Conservation (phyloP, 2,113 vertebrate genomes). For the Callospermophilus lateralis region DNA sequence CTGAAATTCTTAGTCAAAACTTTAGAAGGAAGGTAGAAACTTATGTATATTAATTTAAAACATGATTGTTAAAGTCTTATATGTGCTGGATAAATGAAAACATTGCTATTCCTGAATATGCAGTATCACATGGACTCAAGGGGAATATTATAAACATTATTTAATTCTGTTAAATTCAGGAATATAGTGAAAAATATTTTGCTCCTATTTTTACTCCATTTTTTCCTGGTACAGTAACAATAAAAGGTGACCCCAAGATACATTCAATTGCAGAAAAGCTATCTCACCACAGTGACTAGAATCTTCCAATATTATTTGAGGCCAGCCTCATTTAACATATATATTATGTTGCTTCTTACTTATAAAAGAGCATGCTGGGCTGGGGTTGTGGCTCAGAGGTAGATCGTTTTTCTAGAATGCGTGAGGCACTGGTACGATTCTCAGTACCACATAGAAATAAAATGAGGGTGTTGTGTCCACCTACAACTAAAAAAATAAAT, state of each 20-base stretch:
- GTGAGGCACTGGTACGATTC: too few relatives aligned
- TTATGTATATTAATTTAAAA: not conserved
- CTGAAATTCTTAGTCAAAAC: not conserved
- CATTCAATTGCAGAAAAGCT: not conserved
- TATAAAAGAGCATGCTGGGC: not conserved
- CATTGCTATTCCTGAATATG: not conserved
- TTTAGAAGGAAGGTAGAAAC: not conserved
- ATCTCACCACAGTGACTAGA: not conserved
- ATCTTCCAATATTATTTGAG: not conserved
- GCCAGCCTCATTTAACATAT: not conserved
- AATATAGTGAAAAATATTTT: not conserved
- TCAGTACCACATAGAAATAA: too few relatives aligned
- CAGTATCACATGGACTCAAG: too few relatives aligned
- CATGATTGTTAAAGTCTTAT: not conserved
- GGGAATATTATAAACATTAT: not conserved
- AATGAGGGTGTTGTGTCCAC: too few relatives aligned
- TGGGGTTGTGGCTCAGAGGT: too few relatives aligned
- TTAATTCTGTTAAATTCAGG: not conserved
- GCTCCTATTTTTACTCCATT: not conserved
- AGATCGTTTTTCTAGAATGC: too few relatives aligned
- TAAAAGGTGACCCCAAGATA: not conserved
- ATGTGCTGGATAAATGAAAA: not conserved
- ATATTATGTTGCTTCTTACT: not conserved
- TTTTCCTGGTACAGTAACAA: not conserved
- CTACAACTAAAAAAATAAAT: too few relatives aligned